phyloP scores from a whole-genome alignment of 2,888 invertebrate genomes.

The Pediacus dermestoides region DNA sequence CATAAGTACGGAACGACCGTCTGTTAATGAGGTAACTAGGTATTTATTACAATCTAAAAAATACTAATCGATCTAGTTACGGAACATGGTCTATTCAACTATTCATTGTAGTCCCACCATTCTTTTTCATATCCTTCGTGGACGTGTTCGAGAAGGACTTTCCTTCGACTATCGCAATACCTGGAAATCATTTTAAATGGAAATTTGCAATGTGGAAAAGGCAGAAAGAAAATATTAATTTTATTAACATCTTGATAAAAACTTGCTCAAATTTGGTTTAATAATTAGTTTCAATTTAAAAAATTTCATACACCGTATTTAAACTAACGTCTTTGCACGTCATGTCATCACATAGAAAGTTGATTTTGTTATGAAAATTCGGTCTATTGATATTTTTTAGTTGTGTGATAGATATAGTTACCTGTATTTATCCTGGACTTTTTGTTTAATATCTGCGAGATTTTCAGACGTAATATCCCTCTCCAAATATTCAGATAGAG shows the following conservation, averaged over 20 bases:
- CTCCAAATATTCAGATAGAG: constrained; percentile 95
- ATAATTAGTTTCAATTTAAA: too few species aligned
- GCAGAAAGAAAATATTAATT: too few species aligned
- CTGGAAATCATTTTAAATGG: constrained; percentile 60
- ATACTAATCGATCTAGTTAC: constrained; percentile 33
- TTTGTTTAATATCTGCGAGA: constrained; percentile 95
- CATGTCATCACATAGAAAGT: too few species aligned
- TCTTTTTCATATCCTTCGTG: constrained; percentile 99
- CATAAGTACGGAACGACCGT: constrained; percentile 27
- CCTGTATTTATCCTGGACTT: constrained; percentile 98
- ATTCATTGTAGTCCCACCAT: constrained; percentile 95
- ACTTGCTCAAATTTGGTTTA: too few species aligned
- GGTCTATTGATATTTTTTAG: too few species aligned
- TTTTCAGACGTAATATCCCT: constrained; percentile 97
- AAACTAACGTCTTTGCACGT: too few species aligned
- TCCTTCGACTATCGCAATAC: constrained; percentile 96
- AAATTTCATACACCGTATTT: too few species aligned
- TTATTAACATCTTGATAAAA: too few species aligned
- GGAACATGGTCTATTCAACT: constrained; percentile 42
- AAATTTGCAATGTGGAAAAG: too few species aligned
- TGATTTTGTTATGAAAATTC: too few species aligned
- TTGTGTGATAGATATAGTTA: too few species aligned
- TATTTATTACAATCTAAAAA: constrained; percentile 30
- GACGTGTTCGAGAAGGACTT: constrained; percentile 93
- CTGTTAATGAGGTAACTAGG: constrained; percentile 33